phyloP scores from a whole-genome alignment of 2,888 invertebrate genomes.

The Saturnia pavonia region DNA sequence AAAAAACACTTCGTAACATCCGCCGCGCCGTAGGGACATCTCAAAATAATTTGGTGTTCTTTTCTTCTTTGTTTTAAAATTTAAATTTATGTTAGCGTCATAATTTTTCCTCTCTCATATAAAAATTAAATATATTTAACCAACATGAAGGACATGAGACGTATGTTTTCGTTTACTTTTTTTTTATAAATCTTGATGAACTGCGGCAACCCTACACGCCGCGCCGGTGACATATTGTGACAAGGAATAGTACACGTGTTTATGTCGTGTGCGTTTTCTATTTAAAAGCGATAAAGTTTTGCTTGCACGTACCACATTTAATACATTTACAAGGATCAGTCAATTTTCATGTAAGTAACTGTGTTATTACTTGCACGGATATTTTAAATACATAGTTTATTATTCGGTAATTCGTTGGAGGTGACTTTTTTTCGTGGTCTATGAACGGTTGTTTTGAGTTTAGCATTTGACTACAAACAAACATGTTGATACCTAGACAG shows the following conservation, averaged over 20 bases:
- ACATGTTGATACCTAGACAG: too few relatives aligned
- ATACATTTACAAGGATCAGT: not conserved
- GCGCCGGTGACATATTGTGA: conserved; percentile 20
- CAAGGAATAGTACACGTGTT: conserved; percentile 19
- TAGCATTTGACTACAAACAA: too few relatives aligned
- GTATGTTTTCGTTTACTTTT: not conserved
- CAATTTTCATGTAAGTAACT: not conserved
- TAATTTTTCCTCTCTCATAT: too few relatives aligned
- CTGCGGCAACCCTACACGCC: not conserved
- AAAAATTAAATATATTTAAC: too few relatives aligned
- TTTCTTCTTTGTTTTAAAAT: too few relatives aligned
- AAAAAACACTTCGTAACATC: too few relatives aligned
- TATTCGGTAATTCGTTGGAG: not conserved
- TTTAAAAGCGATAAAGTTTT: conserved; percentile 7
- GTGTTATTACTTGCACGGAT: not conserved
- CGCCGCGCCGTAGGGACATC: too few relatives aligned
- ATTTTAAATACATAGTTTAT: not conserved
- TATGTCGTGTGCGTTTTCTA: conserved; percentile 18
- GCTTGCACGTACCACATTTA: not conserved
- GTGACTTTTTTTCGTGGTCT: too few relatives aligned
- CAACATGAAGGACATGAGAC: too few relatives aligned
- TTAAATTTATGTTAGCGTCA: too few relatives aligned
- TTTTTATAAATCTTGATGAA: not conserved
- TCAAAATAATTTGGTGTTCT: too few relatives aligned
- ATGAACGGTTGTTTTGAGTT: too few relatives aligned